Base-by-base conservation (phyloP, 92 coral and sea anemone species). In the Metridium senile region DNA sequence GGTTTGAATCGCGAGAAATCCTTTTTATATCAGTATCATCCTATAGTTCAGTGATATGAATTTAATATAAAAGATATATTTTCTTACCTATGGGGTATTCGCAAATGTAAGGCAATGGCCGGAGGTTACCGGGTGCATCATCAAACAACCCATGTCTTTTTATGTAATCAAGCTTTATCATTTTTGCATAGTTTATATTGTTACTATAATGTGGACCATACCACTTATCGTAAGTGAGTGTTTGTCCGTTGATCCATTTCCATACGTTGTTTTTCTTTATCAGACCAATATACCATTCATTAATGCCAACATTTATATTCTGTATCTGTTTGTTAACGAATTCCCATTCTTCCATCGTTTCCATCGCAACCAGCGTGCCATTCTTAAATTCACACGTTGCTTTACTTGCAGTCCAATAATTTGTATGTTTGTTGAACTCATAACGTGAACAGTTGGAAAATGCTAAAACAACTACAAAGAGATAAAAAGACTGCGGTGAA, bases 281-380 rank as follows among this genome's bases (percentile, higher is more conserved):
- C 75, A 71, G 53, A 71, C 75, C 75, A 71, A 71, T 56, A 25
- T 32, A 1, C 76, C 76, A 72, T 58, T 72, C 76, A 4, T 6
- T 39, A 0, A 1, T n/a, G 49, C 8, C 8, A 4, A 4, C 49
- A 4, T 6, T 4, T 39, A 39, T 28, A 33, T 58, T 72, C 34
- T 70, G 74, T 70, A 72, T 53, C 32, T 22, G 10, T n/a, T 26
- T 19, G 32, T 53, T 72, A 27, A 72, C 53, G 32, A 72, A 72
- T 59, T 56, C 32, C 31, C 62, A 72, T 21, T 72, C 76, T 3
- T 33, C 66, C 27, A 22, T 26, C 9, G 76, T 72, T 31, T 72
- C 76, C 66, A 72, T 72, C 64, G 28, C 16, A 18, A 72, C 76
- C 29, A 72, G 32, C 1, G 34, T 53, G 49, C 76, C 66, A 1